Evolutionary conservation across 2,888 invertebrate genomes (phyloP).

Genomic region (Leuctra nigra): DNA sequence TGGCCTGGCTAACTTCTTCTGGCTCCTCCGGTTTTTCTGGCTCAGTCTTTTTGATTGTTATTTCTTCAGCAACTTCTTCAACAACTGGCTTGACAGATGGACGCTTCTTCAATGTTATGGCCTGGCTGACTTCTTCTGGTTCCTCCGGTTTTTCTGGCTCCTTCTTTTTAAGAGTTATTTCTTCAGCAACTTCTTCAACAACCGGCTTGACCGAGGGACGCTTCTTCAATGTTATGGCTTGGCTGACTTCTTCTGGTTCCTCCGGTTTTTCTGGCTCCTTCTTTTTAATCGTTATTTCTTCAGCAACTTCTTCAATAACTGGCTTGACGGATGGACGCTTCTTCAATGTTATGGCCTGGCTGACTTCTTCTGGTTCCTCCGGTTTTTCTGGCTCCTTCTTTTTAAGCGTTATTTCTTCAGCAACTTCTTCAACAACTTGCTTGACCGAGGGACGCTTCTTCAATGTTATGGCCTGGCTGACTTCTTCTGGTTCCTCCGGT

Average conservation of each 20-base stretch:
- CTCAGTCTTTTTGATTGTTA: slow-evolving; percentile 37
- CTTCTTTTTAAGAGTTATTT: slow-evolving; percentile 38
- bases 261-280: slow-evolving; percentile 32
- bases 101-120: slow-evolving; percentile 19
- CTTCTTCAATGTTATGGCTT: slow-evolving; percentile 21
- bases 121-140: slow-evolving; percentile 22
- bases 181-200: slow-evolving; percentile 43
- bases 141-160: slow-evolving; percentile 34
- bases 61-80: slow-evolving; percentile 40
- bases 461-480: slow-evolving; percentile 40
- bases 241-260: slow-evolving; percentile 25
- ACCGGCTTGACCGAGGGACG: slow-evolving; percentile 33
- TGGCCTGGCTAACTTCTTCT: slow-evolving; percentile 31
- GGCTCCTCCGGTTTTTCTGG: slow-evolving; percentile 33
- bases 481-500: slow-evolving; percentile 37
- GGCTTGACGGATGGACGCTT: slow-evolving; percentile 39
- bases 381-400: slow-evolving; percentile 14
- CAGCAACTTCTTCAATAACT: slow-evolving; percentile 31
- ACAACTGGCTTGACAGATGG: slow-evolving; percentile 38
- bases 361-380: slow-evolving; percentile 39
- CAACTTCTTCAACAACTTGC: slow-evolving; percentile 33
- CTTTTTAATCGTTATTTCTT: slow-evolving; percentile 31
- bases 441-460: slow-evolving; percentile 29
- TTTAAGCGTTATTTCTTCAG: slow-evolving; percentile 30
- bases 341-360: slow-evolving; percentile 40